Base-by-base conservation (phyloP, 37 sponge, comb jelly and placozoan genomes). In the Haliclona indistincta region DNA sequence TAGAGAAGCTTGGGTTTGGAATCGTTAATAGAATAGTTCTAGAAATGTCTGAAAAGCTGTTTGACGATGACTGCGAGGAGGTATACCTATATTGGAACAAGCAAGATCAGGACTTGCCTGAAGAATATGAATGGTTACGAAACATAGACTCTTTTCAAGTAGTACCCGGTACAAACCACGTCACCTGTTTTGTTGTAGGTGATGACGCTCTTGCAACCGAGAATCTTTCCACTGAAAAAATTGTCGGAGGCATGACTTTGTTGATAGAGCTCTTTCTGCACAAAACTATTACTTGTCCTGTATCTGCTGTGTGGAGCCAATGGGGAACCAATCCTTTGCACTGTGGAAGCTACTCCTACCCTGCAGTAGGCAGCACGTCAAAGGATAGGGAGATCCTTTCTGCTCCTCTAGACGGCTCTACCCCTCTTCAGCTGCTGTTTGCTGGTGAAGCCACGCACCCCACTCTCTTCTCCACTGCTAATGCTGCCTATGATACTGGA, bases 11-110 rank as follows among this genome's bases (percentile, higher is more conserved):
- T 68, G 82, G 82, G 20, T 81, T 71, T 71, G 88, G 80, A 17
- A 54, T 85, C 29, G 69, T 87, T 29, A 87, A 87, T 77, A 87
- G 82, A 77, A 70, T 87, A 33, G 19, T 77, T 15, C 33, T 77
- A 13, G 53, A 67, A 47, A 64, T 67, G 19, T 25, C 32, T 1
- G 51, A 41, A 20, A 36, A 65, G 23, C n/a, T 67, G 29, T 17
- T 64, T 2, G 55, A 5, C 38, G 30, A 67, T 1, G 1, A 74
- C 13, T 47, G 13, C 49, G 8, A 17, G 13, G 13, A 17, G 8
- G 13, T 47, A 47, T 13, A 13, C 13, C 13, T 47, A 47, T 47
- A 13, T 47, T 47, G 49, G 49, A 17, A 8, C 13, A 13, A 47
- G 13, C 8, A 13, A 47, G 49, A 47, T 13, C 8, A 47, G 49